Base-by-base conservation (phyloP, 30 jellyfish, hydroid and myxozoan genomes). In the Clytia hemisphaerica region DNA sequence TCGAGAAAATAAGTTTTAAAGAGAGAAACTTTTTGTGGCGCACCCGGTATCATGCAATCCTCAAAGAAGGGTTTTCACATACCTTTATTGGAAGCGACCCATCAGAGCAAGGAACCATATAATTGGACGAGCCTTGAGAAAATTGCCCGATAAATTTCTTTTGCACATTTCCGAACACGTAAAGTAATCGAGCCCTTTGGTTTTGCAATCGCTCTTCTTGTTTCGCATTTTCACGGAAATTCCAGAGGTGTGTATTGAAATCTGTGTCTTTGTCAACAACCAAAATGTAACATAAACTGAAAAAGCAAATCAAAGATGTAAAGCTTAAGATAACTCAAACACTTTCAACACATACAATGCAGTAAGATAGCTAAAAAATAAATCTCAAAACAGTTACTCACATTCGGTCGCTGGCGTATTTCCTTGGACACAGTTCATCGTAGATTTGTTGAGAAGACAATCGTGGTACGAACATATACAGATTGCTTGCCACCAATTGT, bases 391-490 rank as follows among this genome's bases (percentile, higher is more conserved):
- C n/a, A n/a, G n/a, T n/a, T 25, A 38, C 78, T 45, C 50, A 75
- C 93, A 34, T 38, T 59, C 78, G 49, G 16, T 61, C 50, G 33
- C 80, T 18, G 16, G 78, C 83, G 50, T 64, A 42, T 22, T 77
- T 63, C 12, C 55, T 84, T 0, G 96, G 93, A 45, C 96, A 85
- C 10, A 85, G 80, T 14, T 65, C 81, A 71, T 85, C 91, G 35
- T 77, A 78, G 12, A 69, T 26, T 42, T 69, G 45, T 46, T 47
- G 93, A 31, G 96, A 85, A 4, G 96, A 77, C 22, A 85, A 34
- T 29, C 96, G 50, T 29, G 96, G 93, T 48, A 85, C 60, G 60
- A 51, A 73, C 64, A 85, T 63, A 48, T 51, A 74, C 25, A 64
- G 79, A 47, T 85, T 85, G 10, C 58, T 74, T 27, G 91, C 42